A percentile compares a stretch with the other conserved stretches of the same genome.
These are phyloP conservation scores for Jaculus jaculus DNA, from an alignment of 2,113 vertebrate species.

Conservation along the genomic window DNA sequence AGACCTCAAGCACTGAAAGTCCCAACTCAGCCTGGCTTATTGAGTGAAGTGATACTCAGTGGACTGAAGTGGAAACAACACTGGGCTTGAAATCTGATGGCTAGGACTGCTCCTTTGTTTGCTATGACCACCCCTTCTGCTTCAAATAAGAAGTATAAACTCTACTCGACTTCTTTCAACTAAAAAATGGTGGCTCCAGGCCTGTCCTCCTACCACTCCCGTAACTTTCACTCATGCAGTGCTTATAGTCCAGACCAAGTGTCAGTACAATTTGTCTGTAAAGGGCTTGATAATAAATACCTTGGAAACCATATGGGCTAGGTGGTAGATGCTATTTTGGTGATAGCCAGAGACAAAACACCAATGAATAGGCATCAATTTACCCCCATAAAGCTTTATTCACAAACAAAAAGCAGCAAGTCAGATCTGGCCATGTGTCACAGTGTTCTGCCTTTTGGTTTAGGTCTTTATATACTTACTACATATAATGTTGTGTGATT, in stretches of 20 bases:
- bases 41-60: neutral
- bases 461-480: neutral
- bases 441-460: neutral
- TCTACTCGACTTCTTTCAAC: neutral
- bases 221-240: neutral
- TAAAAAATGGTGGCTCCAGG: neutral
- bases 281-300: neutral
- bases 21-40: neutral
- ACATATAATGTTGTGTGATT: neutral
- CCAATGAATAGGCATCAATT: neutral
- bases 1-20: neutral
- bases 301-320: neutral
- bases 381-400: neutral
- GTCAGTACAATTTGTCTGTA: neutral
- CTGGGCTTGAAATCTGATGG: neutral
- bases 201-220: neutral
- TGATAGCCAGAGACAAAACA: neutral
- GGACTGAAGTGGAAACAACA: neutral
- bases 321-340: neutral
- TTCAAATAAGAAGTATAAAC: neutral
- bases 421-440: neutral
- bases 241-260: neutral
- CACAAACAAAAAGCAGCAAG: neutral
- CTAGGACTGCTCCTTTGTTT: fast-evolving
- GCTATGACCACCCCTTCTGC: neutral